Evolutionary conservation across 2,797 vertebrate species (phyloP), one percentile per base, ranked within the genome.

Genomic region (Mus spretus): DNA sequence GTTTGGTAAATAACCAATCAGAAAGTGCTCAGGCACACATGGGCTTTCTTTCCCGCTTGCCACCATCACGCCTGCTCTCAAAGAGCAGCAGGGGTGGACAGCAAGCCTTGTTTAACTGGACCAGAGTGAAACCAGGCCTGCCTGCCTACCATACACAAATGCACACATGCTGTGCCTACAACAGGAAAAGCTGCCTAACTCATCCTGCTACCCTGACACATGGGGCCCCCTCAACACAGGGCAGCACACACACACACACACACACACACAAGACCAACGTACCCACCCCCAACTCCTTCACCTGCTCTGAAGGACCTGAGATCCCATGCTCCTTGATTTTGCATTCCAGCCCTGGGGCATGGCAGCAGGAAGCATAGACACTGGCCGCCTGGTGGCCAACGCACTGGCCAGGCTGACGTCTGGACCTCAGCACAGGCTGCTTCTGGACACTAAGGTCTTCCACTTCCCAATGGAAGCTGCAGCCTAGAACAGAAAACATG

Each of bases 311-410:
- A n/a, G 77, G 74, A 11, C 83, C 97, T 0, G 15, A 63, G 0
- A 98, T 84, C 0, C 0, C 5, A 0, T 98, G 98, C 85, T 99
- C 99, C 98, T 98, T 95, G 97, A 99, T 80, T 53, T 31, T 98
- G 96, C 99, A 99, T 97, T 99, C 98, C 2, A 99, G 98, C 83
- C 97, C 94, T 3, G 98, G 98, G 0, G 98, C 95, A 0, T 98
- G 98, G 97, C 99, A 99, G 98, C 99, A 99, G 89, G 98, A 97
- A 0, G 99, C 98, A 0, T 98, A 98, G 0, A 99, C 97, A 0
- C 80, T 97, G 57, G 61, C 96, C 28, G 97, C 98, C 0, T 37
- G 92, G 86, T 96, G 96, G 9, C 97, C 96, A 0, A 89, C n/a
- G 17, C 99, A 99, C 7, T 72, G 97, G 80, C 95, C 85, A 12